These are phyloP conservation scores for Ictalurus punctatus DNA, from an alignment of 2,113 vertebrate genomes.

Conservation along the genomic window DNA sequence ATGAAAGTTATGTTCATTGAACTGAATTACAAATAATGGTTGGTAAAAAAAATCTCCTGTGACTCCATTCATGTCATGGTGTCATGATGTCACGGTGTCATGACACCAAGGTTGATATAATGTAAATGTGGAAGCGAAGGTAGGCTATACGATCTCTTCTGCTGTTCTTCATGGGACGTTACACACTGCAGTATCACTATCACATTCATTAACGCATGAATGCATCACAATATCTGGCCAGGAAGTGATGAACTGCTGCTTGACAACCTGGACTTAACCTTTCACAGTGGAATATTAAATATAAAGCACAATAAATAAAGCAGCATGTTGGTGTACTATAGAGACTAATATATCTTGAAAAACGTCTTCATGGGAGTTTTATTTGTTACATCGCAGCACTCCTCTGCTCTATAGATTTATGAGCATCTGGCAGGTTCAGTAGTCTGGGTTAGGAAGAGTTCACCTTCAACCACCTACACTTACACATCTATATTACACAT, in stretches of 20 bases:
- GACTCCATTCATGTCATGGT: background rate
- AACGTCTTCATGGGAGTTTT: background rate
- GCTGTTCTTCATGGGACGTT: background rate
- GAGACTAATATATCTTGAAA: slow-evolving; percentile 25
- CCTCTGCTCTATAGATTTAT: slow-evolving; percentile 14
- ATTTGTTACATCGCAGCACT: slow-evolving; percentile 4
- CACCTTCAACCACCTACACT: background rate
- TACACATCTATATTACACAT: background rate
- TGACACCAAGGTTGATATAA: background rate
- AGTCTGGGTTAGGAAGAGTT: background rate
- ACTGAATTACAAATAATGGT: background rate
- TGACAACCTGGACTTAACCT: slow-evolving; percentile 2
- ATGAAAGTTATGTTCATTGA: background rate
- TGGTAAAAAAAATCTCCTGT: no score
- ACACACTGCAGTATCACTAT: background rate
- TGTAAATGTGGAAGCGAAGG: background rate
- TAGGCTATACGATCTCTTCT: background rate
- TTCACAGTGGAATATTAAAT: slow-evolving; percentile 6
- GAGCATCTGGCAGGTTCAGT: background rate
- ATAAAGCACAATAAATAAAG: slow-evolving; percentile 28
- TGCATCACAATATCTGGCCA: background rate
- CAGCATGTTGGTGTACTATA: background rate
- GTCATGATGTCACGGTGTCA: background rate
- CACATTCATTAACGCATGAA: background rate
- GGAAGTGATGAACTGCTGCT: background rate